These are phyloP conservation scores for Melospiza melodia DNA, from an alignment of 2,113 vertebrate species.

Conservation along the genomic window DNA sequence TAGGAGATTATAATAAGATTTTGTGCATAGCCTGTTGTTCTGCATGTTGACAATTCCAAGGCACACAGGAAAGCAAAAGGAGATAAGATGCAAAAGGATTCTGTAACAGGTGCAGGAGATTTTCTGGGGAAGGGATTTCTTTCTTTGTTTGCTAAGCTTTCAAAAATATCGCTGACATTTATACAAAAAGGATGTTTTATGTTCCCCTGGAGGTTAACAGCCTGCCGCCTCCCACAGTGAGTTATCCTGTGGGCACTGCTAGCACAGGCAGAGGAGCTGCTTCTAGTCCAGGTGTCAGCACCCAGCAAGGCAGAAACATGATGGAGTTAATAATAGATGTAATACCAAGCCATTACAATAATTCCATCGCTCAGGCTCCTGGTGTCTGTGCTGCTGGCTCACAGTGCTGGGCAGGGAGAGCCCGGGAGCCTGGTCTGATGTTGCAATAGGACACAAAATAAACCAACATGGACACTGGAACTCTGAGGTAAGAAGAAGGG, in stretches of 20 bases:
- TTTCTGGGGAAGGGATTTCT: neutral
- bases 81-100: neutral
- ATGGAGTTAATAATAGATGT: neutral
- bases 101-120: neutral
- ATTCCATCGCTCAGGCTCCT: neutral
- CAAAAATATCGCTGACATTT: neutral
- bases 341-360: neutral
- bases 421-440: neutral
- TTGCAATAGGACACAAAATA: rapidly evolving
- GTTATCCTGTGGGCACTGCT: neutral
- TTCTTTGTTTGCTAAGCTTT: neutral
- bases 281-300: neutral
- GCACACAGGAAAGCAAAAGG: neutral
- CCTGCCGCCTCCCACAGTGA: neutral
- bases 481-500: too few species aligned
- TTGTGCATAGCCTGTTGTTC: neutral
- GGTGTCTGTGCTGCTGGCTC: rapidly evolving
- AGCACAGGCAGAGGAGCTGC: neutral
- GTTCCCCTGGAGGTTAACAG: neutral
- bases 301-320: neutral
- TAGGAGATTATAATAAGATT: neutral
- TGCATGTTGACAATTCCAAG: neutral
- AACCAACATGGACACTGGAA: too few species aligned
- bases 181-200: neutral
- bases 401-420: neutral